phyloP scores from a whole-genome alignment of 2,888 invertebrate genomes.

The Pharmacophagus antenor region DNA sequence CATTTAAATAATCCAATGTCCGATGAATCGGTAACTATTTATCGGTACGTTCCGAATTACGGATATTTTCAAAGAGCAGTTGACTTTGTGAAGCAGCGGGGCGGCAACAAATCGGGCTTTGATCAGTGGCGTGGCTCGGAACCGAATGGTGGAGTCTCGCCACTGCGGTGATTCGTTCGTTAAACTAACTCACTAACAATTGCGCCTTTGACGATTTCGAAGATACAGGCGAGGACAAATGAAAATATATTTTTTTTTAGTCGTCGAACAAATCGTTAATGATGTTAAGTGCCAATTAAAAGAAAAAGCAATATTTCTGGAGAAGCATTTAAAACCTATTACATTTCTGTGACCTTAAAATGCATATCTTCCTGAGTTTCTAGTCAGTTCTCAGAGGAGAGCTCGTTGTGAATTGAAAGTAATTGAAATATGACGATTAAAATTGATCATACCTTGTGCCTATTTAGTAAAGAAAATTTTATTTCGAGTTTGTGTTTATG shows the following conservation, averaged over 20 bases:
- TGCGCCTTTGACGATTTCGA: conserved; percentile 2
- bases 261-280: too few relatives aligned
- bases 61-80: conserved; percentile 25
- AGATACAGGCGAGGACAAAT: background rate
- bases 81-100: conserved; percentile 42
- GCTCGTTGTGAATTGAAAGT: too few relatives aligned
- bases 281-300: too few relatives aligned
- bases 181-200: conserved; percentile 19
- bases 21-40: conserved; percentile 4
- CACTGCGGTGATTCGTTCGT: conserved; percentile 9
- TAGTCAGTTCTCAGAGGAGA: too few relatives aligned
- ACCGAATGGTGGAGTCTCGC: conserved; percentile 15
- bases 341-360: too few relatives aligned
- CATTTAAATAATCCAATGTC: conserved; percentile 1
- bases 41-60: conserved; percentile 10
- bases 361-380: too few relatives aligned
- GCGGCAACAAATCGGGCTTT: conserved; percentile 49
- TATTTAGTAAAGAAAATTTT: too few relatives aligned
- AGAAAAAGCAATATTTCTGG: too few relatives aligned
- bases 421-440: too few relatives aligned
- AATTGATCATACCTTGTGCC: too few relatives aligned
- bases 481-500: too few relatives aligned
- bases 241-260: background rate
- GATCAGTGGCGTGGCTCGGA: conserved; percentile 44
- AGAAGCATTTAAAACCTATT: too few relatives aligned